These are phyloP conservation scores for Scomber scombrus DNA, from an alignment of 2,113 vertebrate species.

Conservation along the genomic window DNA sequence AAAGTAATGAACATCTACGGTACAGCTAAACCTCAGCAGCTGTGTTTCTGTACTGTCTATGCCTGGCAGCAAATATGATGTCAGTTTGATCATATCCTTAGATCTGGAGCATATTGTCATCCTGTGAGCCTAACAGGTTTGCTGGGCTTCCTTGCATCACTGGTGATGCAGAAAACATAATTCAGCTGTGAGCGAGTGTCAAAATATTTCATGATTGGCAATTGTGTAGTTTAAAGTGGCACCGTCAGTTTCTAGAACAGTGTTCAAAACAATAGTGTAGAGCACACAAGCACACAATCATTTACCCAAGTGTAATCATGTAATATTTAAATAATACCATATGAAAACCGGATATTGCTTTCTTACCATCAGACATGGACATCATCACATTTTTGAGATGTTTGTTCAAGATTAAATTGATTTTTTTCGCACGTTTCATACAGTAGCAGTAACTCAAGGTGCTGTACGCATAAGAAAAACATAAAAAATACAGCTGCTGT, in stretches of 20 bases:
- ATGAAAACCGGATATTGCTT: too few species aligned
- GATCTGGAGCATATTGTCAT: conserved; percentile 26
- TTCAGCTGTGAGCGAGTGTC: conserved; percentile 20
- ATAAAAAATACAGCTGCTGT: too few species aligned
- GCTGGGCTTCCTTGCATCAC: conserved; percentile 15
- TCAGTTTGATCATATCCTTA: conserved; percentile 37
- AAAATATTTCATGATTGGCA: conserved; percentile 7
- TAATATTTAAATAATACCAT: too few species aligned
- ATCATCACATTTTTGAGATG: too few species aligned
- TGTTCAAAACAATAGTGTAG: neutral
- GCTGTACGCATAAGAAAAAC: too few species aligned
- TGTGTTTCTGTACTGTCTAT: neutral
- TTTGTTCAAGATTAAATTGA: too few species aligned
- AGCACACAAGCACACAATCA: neutral
- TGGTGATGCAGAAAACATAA: conserved; percentile 3
- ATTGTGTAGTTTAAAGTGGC: conserved; percentile 9
- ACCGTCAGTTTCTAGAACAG: neutral
- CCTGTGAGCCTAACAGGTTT: neutral
- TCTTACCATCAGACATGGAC: too few species aligned
- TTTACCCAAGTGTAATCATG: too few species aligned
- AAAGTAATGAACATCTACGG: neutral
- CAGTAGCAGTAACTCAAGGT: too few species aligned
- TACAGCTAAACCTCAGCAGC: neutral
- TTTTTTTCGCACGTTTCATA: too few species aligned
- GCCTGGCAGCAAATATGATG: conserved; percentile 17